These are phyloP conservation scores for Drosophila nikananu DNA, from an alignment of 1,140 invertebrate genomes.

Conservation along the genomic window DNA sequence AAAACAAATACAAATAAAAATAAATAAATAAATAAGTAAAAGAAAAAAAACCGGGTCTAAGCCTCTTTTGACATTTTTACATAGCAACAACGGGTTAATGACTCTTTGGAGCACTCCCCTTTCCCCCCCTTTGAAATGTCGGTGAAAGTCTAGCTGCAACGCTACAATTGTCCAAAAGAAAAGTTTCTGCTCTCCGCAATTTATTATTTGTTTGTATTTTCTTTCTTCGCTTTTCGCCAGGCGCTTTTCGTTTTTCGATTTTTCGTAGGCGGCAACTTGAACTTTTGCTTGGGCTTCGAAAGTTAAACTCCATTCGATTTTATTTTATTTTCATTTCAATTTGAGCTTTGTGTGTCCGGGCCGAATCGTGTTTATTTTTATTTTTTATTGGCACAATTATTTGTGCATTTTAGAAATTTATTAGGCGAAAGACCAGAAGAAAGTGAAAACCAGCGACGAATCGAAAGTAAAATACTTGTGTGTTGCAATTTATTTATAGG, in stretches of 20 bases:
- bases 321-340: conserved; percentile 32
- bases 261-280: conserved; percentile 77
- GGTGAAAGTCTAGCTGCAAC: conserved; percentile 79
- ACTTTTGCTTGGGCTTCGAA: conserved; percentile 71
- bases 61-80: conserved; percentile 70
- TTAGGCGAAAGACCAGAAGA: conserved; percentile 73
- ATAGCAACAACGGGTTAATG: conserved; percentile 51
- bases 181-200: conserved; percentile 73
- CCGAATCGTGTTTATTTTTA: conserved; percentile 73
- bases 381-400: conserved; percentile 84
- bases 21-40: conserved; percentile 1
- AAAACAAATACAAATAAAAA: conserved; percentile 6
- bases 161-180: conserved; percentile 84
- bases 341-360: conserved; percentile 13
- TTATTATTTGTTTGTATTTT: conserved; percentile 53
- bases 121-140: conserved; percentile 52
- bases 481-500: conserved; percentile 39
- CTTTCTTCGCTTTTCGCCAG: conserved; percentile 38
- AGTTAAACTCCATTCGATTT: conserved; percentile 56
- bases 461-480: conserved; percentile 59
- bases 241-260: conserved; percentile 13
- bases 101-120: conserved; percentile 18
- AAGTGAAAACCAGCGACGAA: conserved; percentile 65
- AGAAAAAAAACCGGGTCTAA: conserved; percentile 34
- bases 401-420: conserved; percentile 84